A percentile compares a stretch with the other conserved stretches of the same genome.
Evolutionary conservation across 1,140 invertebrate genomes (phyloP).

Genomic region (Ostrea edulis): DNA sequence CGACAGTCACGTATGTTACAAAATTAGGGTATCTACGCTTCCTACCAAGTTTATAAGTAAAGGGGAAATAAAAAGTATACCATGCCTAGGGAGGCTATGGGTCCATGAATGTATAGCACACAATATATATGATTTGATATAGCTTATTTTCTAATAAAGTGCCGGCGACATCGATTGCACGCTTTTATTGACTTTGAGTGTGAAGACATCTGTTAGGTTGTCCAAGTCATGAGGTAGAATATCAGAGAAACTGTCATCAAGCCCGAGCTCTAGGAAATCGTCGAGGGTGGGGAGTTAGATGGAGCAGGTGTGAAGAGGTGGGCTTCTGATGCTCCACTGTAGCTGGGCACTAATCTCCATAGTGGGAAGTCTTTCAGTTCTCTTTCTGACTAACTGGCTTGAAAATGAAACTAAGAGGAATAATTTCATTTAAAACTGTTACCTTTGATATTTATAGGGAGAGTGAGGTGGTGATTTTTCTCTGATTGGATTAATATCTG

Average conservation of each 20-base stretch:
- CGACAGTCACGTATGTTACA: too few species aligned
- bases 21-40: too few species aligned
- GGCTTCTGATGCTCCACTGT: not conserved
- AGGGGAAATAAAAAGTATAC: too few species aligned
- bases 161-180: too few species aligned
- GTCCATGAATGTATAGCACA: too few species aligned
- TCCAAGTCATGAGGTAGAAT: not conserved
- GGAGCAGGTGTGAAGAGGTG: not conserved
- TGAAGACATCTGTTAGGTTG: not conserved
- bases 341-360: not conserved
- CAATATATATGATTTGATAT: too few species aligned
- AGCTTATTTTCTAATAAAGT: too few species aligned
- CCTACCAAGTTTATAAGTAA: too few species aligned
- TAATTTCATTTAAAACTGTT: not conserved
- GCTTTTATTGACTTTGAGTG: too few species aligned
- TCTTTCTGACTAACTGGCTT: not conserved
- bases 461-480: not conserved
- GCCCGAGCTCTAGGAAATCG: not conserved
- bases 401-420: not conserved
- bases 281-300: not conserved
- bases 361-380: not conserved
- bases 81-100: too few species aligned
- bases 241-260: constrained; percentile 13
- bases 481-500: constrained; percentile 11
- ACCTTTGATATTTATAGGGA: constrained; percentile 15